A percentile compares a stretch with the other conserved stretches of the same genome.
Conservation (phyloP, 1,140 invertebrate genomes). For the Ptiloglossa arizonensis region DNA sequence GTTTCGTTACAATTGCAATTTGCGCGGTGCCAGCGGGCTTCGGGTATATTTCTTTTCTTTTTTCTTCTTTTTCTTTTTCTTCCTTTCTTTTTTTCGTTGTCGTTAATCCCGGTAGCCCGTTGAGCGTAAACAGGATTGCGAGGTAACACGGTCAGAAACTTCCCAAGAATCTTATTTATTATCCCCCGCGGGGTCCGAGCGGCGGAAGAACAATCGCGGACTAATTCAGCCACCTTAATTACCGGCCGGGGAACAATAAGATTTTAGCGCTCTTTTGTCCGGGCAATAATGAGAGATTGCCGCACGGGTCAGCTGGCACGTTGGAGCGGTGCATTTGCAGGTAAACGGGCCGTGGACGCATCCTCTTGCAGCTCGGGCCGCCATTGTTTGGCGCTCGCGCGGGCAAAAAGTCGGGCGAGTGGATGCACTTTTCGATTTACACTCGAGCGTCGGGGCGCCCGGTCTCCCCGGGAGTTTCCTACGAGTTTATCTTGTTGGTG, state of each 20-base stretch:
- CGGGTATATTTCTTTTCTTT: background rate
- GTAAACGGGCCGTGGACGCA: slow-evolving; percentile 52
- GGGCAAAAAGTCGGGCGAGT: slow-evolving; percentile 23
- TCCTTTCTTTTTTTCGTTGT: slow-evolving; percentile 1
- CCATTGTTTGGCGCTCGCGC: slow-evolving; percentile 42
- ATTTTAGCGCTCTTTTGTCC: slow-evolving; percentile 80
- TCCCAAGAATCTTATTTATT: slow-evolving; percentile 81
- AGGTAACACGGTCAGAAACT: slow-evolving; percentile 73
- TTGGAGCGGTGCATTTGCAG: slow-evolving; percentile 51
- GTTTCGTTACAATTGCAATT: slow-evolving; percentile 43
- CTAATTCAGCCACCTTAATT: slow-evolving; percentile 81
- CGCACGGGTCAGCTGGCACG: slow-evolving; percentile 72
- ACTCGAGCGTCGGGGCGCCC: background rate
- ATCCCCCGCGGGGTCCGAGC: slow-evolving; percentile 62
- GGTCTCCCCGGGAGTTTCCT: background rate
- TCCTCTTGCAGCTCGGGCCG: slow-evolving; percentile 18
- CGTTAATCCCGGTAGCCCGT: slow-evolving; percentile 40
- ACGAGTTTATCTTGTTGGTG: slow-evolving; percentile 2
- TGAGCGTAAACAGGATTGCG: slow-evolving; percentile 73
- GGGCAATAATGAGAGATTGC: slow-evolving; percentile 80
- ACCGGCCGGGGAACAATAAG: slow-evolving; percentile 81
- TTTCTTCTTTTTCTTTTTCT: background rate
- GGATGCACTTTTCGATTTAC: slow-evolving; percentile 33
- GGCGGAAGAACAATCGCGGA: slow-evolving; percentile 75
- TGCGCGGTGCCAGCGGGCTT: background rate